Percentiles rank a stretch among this genome's conserved stretches.
phyloP scores from a whole-genome alignment of 2,888 invertebrate genomes.

The Xestia ashworthii region DNA sequence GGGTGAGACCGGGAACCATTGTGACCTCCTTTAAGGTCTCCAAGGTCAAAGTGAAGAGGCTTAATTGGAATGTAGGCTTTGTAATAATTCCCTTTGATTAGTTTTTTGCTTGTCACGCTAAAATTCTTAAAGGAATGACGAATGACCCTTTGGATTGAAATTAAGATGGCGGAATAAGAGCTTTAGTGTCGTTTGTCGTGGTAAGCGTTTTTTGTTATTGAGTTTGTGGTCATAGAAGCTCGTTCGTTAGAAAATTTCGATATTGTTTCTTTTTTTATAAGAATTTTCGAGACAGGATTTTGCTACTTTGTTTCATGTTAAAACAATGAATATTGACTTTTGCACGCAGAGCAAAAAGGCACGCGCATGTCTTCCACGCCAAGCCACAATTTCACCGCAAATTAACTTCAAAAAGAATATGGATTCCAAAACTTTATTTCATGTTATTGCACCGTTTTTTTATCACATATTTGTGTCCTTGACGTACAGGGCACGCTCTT shows the following conservation, averaged over 20 bases:
- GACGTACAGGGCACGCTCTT: no score
- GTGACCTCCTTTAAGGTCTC: slow-evolving; percentile 44
- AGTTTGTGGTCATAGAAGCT: background rate
- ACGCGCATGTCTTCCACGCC: no score
- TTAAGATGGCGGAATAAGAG: slow-evolving; percentile 43
- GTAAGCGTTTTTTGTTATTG: slow-evolving; percentile 29
- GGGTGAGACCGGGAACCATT: slow-evolving; percentile 57
- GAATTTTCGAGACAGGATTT: background rate
- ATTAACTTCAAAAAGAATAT: no score
- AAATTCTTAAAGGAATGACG: slow-evolving; percentile 51
- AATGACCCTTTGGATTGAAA: slow-evolving; percentile 51
- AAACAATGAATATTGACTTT: background rate
- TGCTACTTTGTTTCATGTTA: background rate
- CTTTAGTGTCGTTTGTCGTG: slow-evolving; percentile 16
- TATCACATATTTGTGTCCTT: no score
- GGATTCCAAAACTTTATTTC: no score
- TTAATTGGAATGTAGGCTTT: slow-evolving; percentile 64
- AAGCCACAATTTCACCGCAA: no score
- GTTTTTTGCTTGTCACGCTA: slow-evolving; percentile 54
- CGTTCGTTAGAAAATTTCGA: background rate
- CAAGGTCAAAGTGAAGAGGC: slow-evolving; percentile 54
- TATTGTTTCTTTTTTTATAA: background rate
- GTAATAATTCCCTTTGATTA: slow-evolving; percentile 59
- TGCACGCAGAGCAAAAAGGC: no score
- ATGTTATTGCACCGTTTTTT: no score